Evolutionary conservation across 1,140 invertebrate genomes (phyloP), one percentile per base, ranked within the genome.

Genomic region (Megathymus violae): DNA sequence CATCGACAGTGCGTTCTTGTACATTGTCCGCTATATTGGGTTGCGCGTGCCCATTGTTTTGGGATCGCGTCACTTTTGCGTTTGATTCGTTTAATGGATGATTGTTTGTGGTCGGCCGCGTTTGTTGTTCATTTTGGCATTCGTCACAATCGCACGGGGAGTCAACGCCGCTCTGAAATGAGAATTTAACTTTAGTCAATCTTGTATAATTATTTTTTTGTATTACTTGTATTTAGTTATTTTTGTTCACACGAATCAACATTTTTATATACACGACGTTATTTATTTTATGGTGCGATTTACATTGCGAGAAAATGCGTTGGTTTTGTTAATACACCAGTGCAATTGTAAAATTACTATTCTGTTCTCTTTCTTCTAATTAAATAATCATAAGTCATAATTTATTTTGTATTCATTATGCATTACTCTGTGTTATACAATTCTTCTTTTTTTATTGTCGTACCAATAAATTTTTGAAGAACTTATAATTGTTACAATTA

Each of bases 121-220:
- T 40, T 60, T 72, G 44, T 11, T 58, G 69, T 62, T 87, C 83
- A 58, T 79, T 70, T 68, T 82, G 80, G 60, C 88, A 90, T 50
- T 90, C 86, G 41, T 90, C 86, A 65, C 88, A 90, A 44, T 77
- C 80, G 77, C 88, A 90, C 25, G 86, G 83, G 41, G 82, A 82
- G 34, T 82, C 84, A 47, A 76, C 76, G 62, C 79, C 84, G 64
- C 88, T 90, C 88, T 90, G 86, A 47, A 90, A 88, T 40, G 41
- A 65, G 60, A 67, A 71, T 46, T 34, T 27, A 43, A 0, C 0
- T 61, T 19, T 34, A 56, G n/a, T 40, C 19, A 64, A 66, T 19
- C 44, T 34, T 44, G 15, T n/a, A 22, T 22, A 15, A 7, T 16
- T 14, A 44, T 44, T 17, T 6, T 6, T 16, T 44, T 44, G 6